These are phyloP conservation scores for Copidosoma floridanum DNA, from an alignment of 1,140 invertebrate genomes.

Conservation along the genomic window DNA sequence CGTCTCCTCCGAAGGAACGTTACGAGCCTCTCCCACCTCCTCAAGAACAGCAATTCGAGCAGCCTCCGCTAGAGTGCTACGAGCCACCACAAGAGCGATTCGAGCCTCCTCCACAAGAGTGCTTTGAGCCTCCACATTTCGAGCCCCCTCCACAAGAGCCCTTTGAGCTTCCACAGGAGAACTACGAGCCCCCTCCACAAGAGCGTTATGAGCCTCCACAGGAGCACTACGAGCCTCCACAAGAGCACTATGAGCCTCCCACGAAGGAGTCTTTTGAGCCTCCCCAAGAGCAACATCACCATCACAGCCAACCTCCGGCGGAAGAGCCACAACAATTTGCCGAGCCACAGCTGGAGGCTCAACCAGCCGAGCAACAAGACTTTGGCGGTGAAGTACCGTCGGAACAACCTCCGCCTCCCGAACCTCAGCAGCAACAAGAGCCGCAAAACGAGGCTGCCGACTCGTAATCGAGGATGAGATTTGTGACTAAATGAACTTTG, in stretches of 20 bases:
- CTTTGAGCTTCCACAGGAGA: neutral
- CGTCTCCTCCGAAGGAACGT: neutral
- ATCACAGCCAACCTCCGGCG: too few relatives aligned
- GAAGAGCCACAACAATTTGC: neutral
- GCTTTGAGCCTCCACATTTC: neutral
- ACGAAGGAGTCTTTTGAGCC: neutral
- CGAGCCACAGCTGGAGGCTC: too few relatives aligned
- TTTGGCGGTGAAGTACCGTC: too few relatives aligned
- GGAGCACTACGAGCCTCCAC: neutral
- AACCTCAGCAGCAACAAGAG: neutral
- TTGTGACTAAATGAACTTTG: constrained; percentile 10
- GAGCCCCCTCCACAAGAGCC: neutral
- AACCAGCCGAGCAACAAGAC: too few relatives aligned
- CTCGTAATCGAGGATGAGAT: constrained; percentile 17
- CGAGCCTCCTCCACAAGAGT: neutral
- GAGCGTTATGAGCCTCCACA: neutral
- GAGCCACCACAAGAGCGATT: neutral
- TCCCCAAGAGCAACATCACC: neutral
- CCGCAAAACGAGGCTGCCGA: neutral
- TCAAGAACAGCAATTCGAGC: neutral
- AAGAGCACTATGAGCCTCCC: neutral
- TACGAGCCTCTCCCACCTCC: neutral
- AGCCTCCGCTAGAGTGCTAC: neutral
- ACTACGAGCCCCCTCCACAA: constrained; percentile 5
- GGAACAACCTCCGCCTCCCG: too few relatives aligned